Evolutionary conservation across 2,797 vertebrate genomes (phyloP).

Genomic region (Myotis findleyi): DNA sequence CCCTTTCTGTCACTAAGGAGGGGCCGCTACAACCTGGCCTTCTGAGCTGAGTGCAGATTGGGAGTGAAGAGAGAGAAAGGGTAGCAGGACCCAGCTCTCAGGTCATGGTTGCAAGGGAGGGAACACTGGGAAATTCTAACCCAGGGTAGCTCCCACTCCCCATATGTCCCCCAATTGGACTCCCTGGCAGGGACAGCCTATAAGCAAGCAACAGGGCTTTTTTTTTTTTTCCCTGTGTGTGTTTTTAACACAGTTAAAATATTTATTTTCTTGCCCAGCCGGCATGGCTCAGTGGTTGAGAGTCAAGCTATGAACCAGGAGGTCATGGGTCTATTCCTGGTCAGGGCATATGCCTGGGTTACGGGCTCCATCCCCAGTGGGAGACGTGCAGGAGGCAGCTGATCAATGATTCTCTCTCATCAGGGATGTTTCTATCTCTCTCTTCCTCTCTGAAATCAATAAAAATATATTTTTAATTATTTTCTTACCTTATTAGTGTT

Average conservation of each 20-base stretch:
- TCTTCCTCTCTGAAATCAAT: too few species aligned
- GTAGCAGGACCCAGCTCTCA: too few species aligned
- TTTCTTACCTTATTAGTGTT: not conserved
- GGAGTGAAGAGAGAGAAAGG: not conserved
- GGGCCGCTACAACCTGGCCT: not conserved
- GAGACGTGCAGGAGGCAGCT: too few species aligned
- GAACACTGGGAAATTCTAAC: not conserved
- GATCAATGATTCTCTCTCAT: too few species aligned
- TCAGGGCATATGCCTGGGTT: too few species aligned
- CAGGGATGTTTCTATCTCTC: too few species aligned
- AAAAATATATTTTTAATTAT: not conserved
- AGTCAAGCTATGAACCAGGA: too few species aligned
- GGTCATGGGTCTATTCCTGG: too few species aligned
- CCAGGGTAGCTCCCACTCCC: not conserved
- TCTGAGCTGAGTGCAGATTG: not conserved
- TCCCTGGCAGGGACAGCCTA: not conserved
- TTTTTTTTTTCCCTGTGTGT: not conserved
- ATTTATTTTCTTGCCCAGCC: not conserved
- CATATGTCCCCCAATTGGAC: not conserved
- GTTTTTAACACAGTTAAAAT: not conserved
- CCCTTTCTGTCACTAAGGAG: not conserved
- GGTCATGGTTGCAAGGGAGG: not conserved
- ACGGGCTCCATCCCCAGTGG: too few species aligned
- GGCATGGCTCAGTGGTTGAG: too few species aligned
- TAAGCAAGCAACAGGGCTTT: not conserved